A percentile compares a stretch with the other conserved stretches of the same genome.
Evolutionary conservation across 2,888 invertebrate genomes (phyloP).

Genomic region (Poecilobothrus nobilitatus): DNA sequence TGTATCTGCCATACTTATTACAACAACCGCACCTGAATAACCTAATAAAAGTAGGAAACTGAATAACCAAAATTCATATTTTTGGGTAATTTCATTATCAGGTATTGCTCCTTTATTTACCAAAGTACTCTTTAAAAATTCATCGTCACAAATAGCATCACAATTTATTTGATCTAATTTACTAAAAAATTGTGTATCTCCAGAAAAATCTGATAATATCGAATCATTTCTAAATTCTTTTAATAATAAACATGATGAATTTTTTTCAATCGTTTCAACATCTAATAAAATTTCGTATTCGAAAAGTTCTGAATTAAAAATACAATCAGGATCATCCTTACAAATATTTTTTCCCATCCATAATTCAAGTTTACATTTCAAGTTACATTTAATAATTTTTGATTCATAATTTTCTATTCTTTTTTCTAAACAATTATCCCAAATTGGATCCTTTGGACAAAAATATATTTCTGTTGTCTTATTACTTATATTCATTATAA

Average conservation of each 20-base stretch:
- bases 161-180: slow-evolving; percentile 17
- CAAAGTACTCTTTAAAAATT: slow-evolving; percentile 18
- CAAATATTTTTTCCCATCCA: slow-evolving; percentile 50
- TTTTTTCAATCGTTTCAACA: slow-evolving; percentile 42
- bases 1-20: slow-evolving; percentile 72
- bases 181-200: neutral
- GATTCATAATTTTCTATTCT: slow-evolving; percentile 34
- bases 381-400: slow-evolving; percentile 36
- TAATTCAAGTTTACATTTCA: slow-evolving; percentile 47
- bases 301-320: slow-evolving; percentile 41
- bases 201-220: neutral
- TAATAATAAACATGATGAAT: slow-evolving; percentile 17
- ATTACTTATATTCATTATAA: neutral
- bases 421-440: slow-evolving; percentile 23
- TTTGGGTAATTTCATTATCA: slow-evolving; percentile 28
- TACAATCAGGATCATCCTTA: slow-evolving; percentile 19
- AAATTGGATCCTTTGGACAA: slow-evolving; percentile 37
- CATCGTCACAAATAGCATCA: slow-evolving; percentile 17
- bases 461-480: slow-evolving; percentile 44
- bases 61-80: slow-evolving; percentile 63
- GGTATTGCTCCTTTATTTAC: slow-evolving; percentile 13
- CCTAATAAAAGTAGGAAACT: slow-evolving; percentile 60
- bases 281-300: slow-evolving; percentile 33
- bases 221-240: neutral
- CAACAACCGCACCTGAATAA: slow-evolving; percentile 70